Conservation (phyloP, 2,888 invertebrate genomes). For the Cartodere bifasciata region DNA sequence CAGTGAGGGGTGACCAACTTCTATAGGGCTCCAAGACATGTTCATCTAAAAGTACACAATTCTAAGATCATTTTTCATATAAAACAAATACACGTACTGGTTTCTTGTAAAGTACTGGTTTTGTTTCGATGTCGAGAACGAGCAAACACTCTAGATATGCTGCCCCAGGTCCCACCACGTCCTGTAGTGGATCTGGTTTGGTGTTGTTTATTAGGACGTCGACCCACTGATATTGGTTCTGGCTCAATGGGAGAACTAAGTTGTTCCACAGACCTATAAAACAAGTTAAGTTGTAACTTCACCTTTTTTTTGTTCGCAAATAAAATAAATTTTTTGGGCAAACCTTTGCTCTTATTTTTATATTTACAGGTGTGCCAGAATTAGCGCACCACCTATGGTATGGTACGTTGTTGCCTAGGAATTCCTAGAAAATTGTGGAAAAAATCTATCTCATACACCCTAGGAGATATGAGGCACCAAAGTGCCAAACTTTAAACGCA, state of each 20-base stretch:
- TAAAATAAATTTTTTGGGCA: no score
- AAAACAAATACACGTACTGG: conserved; percentile 33
- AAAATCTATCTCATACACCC: no score
- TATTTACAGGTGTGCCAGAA: no score
- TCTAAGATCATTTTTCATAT: conserved; percentile 2
- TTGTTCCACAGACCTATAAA: conserved; percentile 63
- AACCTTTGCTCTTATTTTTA: no score
- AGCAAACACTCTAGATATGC: conserved; percentile 82
- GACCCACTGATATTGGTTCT: conserved; percentile 38
- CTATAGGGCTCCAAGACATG: conserved; percentile 39
- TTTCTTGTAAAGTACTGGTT: conserved; percentile 51
- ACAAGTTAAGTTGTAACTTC: no score
- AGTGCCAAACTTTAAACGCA: no score
- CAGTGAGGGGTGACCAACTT: conserved; percentile 53
- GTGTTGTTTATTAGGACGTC: conserved; percentile 29
- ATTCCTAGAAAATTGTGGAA: no score
- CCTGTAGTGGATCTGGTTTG: conserved; percentile 38
- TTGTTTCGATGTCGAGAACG: conserved; percentile 74
- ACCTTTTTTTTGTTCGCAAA: no score
- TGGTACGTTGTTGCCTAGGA: no score
- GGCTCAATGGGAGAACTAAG: conserved; percentile 66
- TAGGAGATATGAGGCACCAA: no score
- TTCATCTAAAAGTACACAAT: conserved; percentile 25
- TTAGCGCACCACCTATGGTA: no score
- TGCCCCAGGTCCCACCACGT: conserved; percentile 78